phyloP scores from a whole-genome alignment of 2,888 invertebrate genomes.

The Polydesmus complanatus region DNA sequence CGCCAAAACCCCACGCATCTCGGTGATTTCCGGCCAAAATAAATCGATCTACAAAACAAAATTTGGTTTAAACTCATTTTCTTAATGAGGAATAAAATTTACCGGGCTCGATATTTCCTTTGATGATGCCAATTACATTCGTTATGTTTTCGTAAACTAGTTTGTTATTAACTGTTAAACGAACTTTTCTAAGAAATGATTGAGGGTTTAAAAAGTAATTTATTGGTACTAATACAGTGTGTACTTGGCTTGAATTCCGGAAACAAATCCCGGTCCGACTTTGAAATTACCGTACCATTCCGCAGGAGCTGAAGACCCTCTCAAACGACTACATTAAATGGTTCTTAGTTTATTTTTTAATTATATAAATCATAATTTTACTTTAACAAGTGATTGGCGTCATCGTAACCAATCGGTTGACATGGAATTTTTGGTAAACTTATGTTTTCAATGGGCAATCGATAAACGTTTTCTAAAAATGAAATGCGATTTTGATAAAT shows the following conservation, averaged over 20 bases:
- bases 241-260: not conserved
- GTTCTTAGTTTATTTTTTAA: not conserved
- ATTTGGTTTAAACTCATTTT: no score
- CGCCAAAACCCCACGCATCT: constrained; percentile 40
- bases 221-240: not conserved
- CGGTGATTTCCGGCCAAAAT: constrained; percentile 40
- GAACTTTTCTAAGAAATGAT: constrained; percentile 6
- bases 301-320: not conserved
- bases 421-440: constrained; percentile 32
- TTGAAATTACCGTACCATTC: not conserved
- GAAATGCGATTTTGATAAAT: no score
- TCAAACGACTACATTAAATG: not conserved
- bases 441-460: constrained; percentile 23
- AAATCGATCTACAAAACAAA: constrained; percentile 32
- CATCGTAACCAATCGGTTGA: constrained; percentile 33
- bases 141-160: constrained; percentile 18
- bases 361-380: no score
- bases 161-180: constrained; percentile 2
- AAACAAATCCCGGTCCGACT: not conserved
- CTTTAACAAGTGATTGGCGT: constrained; percentile 29
- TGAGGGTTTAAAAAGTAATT: not conserved
- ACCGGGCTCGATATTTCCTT: constrained; percentile 28
- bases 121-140: constrained; percentile 31
- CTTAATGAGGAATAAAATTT: no score
- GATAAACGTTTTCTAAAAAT: constrained; percentile 24